Base-by-base conservation (phyloP, 1,140 invertebrate genomes). In the Euschistus heros region DNA sequence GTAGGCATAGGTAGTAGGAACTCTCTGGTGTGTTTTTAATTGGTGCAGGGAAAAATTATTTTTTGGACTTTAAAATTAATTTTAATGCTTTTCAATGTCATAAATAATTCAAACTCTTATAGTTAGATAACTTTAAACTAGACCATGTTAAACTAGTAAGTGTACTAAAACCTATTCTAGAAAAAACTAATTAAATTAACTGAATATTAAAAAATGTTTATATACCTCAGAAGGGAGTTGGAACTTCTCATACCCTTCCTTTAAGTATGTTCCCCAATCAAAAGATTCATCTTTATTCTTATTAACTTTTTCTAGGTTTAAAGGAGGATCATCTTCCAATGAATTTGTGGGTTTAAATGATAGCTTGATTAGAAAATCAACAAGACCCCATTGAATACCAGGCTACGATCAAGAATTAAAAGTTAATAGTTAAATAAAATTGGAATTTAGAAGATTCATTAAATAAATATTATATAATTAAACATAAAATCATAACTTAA, bases 261-360 rank as follows among this genome's bases (percentile, higher is more conserved):
- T 61, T 20, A 61, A 44, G 59, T 61, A 37, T 8, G 59, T 15
- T 37, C 27, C 30, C 59, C 59, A 61, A 61, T 61, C 59, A 61
- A 61, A 61, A 33, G 30, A 2, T 20, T 37, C 30, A n/a, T n/a
- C 37, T 7, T 59, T 7, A 7, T 24, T 18, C n/a, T 33, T 37
- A 18, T 17, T 18, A 37, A 1, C 17, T 42, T 37, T 37, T n/a
- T n/a, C 13, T 15, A 61, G 17, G 33, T 42, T 30, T n/a, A 61
- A 42, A 8, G 59, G 59, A 2, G 30, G 17, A 42, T 61, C 59
- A 61, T 61, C 59, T 61, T 33, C 33, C 33, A n/a, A 37, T 17
- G 27, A n/a, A 42, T 61, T 61, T 0, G 59, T 61, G 14, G 59
- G 59, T 61, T 44, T 61, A 20, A 7, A 37, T 22, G 59, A 61